A percentile compares a stretch with the other conserved stretches of the same genome.
phyloP scores from a whole-genome alignment of 2,888 invertebrate species.

The Herminia tarsipennalis region DNA sequence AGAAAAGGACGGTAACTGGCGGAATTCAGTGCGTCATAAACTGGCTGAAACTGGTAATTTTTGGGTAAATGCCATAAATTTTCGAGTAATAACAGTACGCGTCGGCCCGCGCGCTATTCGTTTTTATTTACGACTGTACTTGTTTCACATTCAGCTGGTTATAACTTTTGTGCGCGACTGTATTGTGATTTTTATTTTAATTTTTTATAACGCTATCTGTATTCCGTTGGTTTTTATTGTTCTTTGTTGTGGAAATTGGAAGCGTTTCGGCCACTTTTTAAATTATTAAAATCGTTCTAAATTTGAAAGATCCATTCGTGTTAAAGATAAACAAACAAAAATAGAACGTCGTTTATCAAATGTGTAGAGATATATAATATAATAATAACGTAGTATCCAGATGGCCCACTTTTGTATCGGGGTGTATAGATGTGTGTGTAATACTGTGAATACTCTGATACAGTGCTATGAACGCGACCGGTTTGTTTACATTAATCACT shows the following conservation, averaged over 20 bases:
- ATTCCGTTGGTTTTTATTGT: conserved; percentile 67
- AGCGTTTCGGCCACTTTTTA: conserved; percentile 40
- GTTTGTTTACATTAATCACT: conserved; percentile 83
- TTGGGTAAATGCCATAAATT: conserved; percentile 78
- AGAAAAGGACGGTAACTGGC: conserved; percentile 41
- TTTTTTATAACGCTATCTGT: conserved; percentile 65
- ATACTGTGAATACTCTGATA: too few species aligned
- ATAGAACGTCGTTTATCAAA: conserved; percentile 32
- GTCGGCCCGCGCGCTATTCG: conserved; percentile 77
- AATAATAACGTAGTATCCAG: conserved; percentile 48
- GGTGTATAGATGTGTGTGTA: conserved; percentile 49
- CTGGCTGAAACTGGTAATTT: conserved; percentile 72
- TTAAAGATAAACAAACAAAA: conserved; percentile 17
- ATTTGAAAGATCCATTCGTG: conserved; percentile 8
- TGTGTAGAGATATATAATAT: conserved; percentile 1
- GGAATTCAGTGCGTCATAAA: conserved; percentile 66
- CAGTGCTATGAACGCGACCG: conserved; percentile 55
- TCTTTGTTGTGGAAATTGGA: conserved; percentile 69
- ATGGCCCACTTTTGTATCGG: conserved; percentile 72
- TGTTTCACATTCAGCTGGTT: conserved; percentile 79
- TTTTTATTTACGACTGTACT: conserved; percentile 83
- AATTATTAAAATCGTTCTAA: conserved; percentile 31
- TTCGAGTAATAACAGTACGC: conserved; percentile 74
- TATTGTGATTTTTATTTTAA: conserved; percentile 75
- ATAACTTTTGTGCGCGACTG: conserved; percentile 78